Conservation (phyloP, 2,113 vertebrate species). For the Syngnathus floridae region DNA sequence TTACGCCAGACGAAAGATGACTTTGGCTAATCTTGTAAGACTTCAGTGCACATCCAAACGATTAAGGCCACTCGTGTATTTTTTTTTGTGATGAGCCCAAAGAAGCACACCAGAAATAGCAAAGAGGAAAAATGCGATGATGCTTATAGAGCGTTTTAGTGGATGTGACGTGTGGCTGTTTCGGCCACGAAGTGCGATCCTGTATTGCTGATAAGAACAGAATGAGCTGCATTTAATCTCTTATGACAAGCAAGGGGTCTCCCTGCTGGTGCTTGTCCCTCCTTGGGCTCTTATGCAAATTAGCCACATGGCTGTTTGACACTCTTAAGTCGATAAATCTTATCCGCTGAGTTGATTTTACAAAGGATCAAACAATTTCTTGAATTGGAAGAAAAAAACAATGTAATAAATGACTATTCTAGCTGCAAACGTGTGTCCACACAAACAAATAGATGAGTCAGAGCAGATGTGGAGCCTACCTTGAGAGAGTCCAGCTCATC, state of each 20-base stretch:
- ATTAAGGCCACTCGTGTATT: not conserved
- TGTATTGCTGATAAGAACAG: not conserved
- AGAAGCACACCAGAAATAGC: slow-evolving; percentile 1
- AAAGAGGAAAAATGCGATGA: not conserved
- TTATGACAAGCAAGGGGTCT: not conserved
- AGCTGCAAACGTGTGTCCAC: not conserved
- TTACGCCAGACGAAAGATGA: not conserved
- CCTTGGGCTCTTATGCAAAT: not conserved
- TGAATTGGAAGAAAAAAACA: not conserved
- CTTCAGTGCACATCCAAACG: not conserved
- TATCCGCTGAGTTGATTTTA: not conserved
- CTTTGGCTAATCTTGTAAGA: not conserved
- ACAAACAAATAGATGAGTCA: not conserved
- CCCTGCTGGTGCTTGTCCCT: not conserved
- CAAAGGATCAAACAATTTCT: not conserved
- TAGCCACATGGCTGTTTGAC: not conserved
- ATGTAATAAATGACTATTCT: no score
- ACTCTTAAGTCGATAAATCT: not conserved
- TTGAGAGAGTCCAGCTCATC: slow-evolving; percentile 91
- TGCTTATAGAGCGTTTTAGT: not conserved
- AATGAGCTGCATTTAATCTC: not conserved
- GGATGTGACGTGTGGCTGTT: not conserved
- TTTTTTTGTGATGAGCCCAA: not conserved
- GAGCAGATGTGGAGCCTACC: slow-evolving; percentile 52
- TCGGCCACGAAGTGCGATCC: not conserved